phyloP scores from a whole-genome alignment of 2,797 vertebrate species.

The Alcedo atthis region DNA sequence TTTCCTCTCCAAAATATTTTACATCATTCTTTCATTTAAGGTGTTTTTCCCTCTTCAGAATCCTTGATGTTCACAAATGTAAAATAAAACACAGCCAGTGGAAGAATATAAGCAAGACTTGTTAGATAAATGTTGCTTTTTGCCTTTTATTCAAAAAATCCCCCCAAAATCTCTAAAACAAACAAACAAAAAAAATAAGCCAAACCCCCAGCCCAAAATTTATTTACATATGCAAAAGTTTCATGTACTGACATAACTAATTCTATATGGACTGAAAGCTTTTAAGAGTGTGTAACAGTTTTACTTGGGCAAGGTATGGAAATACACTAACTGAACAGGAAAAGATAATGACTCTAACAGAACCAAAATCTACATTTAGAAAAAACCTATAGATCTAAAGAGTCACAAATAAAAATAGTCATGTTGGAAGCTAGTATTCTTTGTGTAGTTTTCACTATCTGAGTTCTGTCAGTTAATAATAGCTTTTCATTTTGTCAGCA shows the following conservation, averaged over 20 bases:
- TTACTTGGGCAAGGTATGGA: neutral
- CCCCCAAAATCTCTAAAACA: neutral
- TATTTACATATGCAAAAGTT: neutral
- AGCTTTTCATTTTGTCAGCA: neutral
- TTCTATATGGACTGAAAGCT: neutral
- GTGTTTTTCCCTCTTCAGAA: neutral
- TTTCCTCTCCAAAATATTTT: neutral
- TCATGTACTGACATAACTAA: neutral
- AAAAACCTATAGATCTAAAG: neutral
- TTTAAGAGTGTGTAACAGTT: neutral
- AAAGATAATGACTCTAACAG: neutral
- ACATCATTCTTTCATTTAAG: neutral
- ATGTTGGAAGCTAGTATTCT: neutral
- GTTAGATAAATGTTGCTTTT: neutral
- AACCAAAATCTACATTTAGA: neutral
- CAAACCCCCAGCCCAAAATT: neutral
- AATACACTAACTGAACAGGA: neutral
- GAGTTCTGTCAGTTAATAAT: neutral
- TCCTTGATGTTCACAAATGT: neutral
- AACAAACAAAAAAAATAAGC: neutral
- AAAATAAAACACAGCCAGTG: neutral
- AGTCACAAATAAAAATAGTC: neutral
- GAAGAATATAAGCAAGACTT: neutral
- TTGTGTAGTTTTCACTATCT: neutral
- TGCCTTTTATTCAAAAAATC: neutral